Evolutionary conservation across 2,113 vertebrate genomes (phyloP).

Genomic region (Melanocharis versteri): DNA sequence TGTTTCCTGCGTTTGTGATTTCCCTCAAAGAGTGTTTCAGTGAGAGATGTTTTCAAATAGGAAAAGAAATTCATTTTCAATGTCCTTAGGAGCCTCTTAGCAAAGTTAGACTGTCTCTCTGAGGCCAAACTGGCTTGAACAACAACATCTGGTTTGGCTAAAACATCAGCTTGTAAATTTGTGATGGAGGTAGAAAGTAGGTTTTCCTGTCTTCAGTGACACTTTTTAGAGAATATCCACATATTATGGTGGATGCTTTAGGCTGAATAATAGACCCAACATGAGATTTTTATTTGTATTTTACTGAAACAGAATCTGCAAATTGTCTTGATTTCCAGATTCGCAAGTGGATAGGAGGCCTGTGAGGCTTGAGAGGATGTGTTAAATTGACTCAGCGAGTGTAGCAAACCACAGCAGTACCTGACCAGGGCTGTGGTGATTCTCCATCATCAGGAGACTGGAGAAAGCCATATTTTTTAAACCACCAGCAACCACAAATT

Average conservation of each 20-base stretch:
- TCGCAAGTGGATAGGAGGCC: not conserved
- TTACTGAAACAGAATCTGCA: not conserved
- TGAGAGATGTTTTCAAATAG: slow-evolving; percentile 4
- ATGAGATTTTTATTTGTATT: not conserved
- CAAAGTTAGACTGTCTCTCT: not conserved
- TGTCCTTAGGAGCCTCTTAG: not conserved
- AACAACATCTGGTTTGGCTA: not conserved
- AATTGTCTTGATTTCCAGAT: not conserved
- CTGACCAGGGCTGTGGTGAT: not conserved
- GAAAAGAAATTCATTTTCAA: slow-evolving; percentile 13
- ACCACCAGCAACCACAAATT: not conserved
- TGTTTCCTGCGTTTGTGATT: slow-evolving; percentile 53
- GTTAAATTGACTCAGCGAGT: not conserved
- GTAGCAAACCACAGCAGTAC: not conserved
- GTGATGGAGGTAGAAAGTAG: not conserved
- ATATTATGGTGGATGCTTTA: not conserved
- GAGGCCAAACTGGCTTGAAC: not conserved
- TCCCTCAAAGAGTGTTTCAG: not conserved
- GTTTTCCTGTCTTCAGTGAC: not conserved
- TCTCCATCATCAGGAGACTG: not conserved
- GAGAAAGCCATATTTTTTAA: not conserved
- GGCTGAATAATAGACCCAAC: not conserved
- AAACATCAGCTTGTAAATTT: not conserved
- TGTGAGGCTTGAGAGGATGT: not conserved
- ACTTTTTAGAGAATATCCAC: not conserved